A percentile compares a stretch with the other conserved stretches of the same genome.
phyloP scores from a whole-genome alignment of 23 tunicate species.

The Halocynthia aurantium region DNA sequence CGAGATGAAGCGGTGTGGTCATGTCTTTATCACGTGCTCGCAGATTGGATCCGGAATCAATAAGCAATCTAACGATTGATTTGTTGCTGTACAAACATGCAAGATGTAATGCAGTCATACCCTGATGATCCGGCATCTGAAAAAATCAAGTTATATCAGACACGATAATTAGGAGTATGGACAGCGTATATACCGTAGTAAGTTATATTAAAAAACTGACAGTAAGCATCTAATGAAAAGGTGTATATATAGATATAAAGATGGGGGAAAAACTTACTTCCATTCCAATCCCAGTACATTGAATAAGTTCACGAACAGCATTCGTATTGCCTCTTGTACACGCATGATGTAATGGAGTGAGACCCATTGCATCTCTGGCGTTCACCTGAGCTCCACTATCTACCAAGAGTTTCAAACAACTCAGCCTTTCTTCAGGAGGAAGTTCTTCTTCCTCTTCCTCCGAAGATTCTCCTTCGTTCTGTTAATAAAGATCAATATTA shows the following conservation, averaged over 20 bases:
- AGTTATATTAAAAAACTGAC: not conserved
- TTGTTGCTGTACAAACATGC: slow-evolving; percentile 72
- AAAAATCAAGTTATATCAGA: not conserved
- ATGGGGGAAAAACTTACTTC: slow-evolving; percentile 30
- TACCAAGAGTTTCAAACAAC: slow-evolving; percentile 69
- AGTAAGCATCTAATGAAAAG: not conserved
- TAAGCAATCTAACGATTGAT: slow-evolving; percentile 52
- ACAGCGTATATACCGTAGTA: not conserved
- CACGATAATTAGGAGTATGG: not conserved
- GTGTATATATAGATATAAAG: not conserved
- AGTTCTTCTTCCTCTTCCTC: slow-evolving; percentile 76
- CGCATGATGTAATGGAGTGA: slow-evolving; percentile 91
- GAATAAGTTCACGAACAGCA: slow-evolving; percentile 72
- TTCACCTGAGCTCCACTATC: slow-evolving; percentile 89
- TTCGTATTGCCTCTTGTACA: slow-evolving; percentile 93
- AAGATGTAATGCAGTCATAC: slow-evolving; percentile 87
- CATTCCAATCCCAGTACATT: slow-evolving; percentile 55
- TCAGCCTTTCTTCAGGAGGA: slow-evolving; percentile 80
- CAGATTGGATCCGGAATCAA: slow-evolving; percentile 76
- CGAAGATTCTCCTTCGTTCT: slow-evolving; percentile 36
- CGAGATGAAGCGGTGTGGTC: slow-evolving; percentile 92
- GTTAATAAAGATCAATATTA: not conserved
- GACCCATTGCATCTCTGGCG: slow-evolving; percentile 79
- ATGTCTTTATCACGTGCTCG: slow-evolving; percentile 81
- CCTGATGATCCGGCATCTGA: slow-evolving; percentile 91